phyloP scores from a whole-genome alignment of 2,797 vertebrate species.

The Petrocephalus sullivani region DNA sequence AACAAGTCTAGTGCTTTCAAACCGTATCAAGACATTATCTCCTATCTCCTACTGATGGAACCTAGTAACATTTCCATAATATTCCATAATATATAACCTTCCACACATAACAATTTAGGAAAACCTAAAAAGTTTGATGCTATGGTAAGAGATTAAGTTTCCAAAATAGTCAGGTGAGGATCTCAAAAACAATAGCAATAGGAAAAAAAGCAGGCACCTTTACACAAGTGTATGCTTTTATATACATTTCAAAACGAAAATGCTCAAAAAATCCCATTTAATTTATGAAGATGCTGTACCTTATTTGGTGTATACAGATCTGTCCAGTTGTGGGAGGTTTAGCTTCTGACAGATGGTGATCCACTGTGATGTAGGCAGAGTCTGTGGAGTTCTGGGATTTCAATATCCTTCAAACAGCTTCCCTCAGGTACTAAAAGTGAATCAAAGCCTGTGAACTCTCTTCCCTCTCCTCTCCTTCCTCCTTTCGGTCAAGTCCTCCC shows the following conservation, averaged over 20 bases:
- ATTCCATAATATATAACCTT: background rate
- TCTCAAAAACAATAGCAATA: background rate
- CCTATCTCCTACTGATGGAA: background rate
- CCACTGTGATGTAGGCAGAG: conserved; percentile 16
- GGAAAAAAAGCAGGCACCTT: background rate
- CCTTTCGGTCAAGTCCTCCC: conserved; percentile 12
- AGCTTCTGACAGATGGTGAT: background rate
- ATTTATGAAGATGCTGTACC: conserved; percentile 37
- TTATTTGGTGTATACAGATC: conserved; percentile 28
- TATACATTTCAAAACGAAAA: background rate
- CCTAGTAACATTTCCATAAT: background rate
- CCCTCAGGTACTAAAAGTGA: conserved; percentile 48
- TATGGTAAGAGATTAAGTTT: background rate
- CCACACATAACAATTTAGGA: background rate
- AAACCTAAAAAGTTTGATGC: background rate
- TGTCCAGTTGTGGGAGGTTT: conserved; percentile 10
- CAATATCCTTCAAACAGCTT: conserved; percentile 55
- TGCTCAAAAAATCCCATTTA: background rate
- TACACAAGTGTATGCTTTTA: background rate
- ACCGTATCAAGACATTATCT: background rate
- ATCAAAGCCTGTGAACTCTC: conserved; percentile 27
- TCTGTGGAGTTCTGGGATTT: conserved; percentile 35
- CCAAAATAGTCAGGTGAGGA: background rate
- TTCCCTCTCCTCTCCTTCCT: conserved; percentile 23
- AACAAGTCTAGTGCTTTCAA: background rate